Evolutionary conservation across 2,888 invertebrate genomes (phyloP), one percentile per base, ranked within the genome.

Genomic region (Dusona sp.): DNA sequence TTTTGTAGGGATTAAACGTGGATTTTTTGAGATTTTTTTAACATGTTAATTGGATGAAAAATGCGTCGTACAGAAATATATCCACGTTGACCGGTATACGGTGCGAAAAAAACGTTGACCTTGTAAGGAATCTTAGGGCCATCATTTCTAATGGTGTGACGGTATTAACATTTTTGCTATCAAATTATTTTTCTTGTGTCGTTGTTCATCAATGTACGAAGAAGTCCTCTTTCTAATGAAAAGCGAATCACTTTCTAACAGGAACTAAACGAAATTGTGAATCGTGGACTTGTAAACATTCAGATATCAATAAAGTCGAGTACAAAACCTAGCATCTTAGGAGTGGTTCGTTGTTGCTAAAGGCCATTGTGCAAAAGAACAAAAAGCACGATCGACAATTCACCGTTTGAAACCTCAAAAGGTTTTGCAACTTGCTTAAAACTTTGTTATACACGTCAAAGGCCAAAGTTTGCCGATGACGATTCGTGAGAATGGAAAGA

Each of bases 401-500:
- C 25, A 25, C 9, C 16, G 57, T 61, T 61, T n/a, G 45, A 19
- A 29, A 61, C 22, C 33, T 45, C 64, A 29, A 64, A 48, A 64
- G 13, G 25, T 11, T 22, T 16, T 29, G 61, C 25, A 70, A 48
- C 45, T 75, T 67, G 42, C 61, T 42, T 38, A 38, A 72, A 64
- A n/a, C 64, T 51, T 70, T 70, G 54, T 61, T 25, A 64, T 51
- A 25, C 42, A 2, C 33, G 61, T 38, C 82, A 73, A 83, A 65
- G 72, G 64, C 8, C 38, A 65, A 78, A 51, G 77, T 61, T 83
- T 65, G 51, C 16, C 33, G 72, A 51, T 51, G 72, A 45, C 54
- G 51, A 65, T 42, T 33, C 48, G 45, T 33, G 33, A 25, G 54
- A 79, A 16, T 22, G 45, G 22, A 78, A 22, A 45, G 65, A 29